Base-by-base conservation (phyloP, 2,113 vertebrate genomes). In the Thunnus thynnus region DNA sequence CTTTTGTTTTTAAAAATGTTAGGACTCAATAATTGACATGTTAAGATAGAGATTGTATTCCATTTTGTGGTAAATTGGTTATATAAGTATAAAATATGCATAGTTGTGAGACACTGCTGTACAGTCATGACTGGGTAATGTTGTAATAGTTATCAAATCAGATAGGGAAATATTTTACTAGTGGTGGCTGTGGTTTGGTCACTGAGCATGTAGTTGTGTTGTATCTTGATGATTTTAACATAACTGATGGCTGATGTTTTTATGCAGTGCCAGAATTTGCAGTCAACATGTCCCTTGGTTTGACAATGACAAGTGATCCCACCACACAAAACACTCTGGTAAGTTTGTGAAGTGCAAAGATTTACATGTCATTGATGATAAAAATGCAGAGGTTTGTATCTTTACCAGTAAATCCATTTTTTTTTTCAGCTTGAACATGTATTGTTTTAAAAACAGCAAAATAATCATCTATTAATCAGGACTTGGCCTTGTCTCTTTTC, bases 211-310 rank as follows among this genome's bases (percentile, higher is more conserved):
- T 32, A 20, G 5, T 18, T 1, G 4, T 57, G 25, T 51, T 13
- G 3, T 13, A 11, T 65, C 36, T 10, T 16, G 17, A 61, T 20
- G 1, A 27, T 54, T 47, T 8, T 47, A 18, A 56, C 51, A 20
- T 62, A 25, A 63, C 22, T 60, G 20, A 46, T 18, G 1, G 41
- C 36, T 41, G 36, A 46, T 78, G 7, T 67, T 81, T 68, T 81
- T 13, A 52, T 32, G 9, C 85, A 95, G 94, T 78, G 12, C 90
- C 93, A 47, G 1, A 0, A 0, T 86, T 82, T 85, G 93, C 88
- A 25, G 71, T 93, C 64, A 94, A 95, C 81, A 91, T 92, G 91
- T 95, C 94, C 10, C 92, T 95, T 54, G 95, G 95, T 54, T 87
- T 96, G 56, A 83, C 92, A 8, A 88, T 96, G 94, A 58, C 66